Evolutionary conservation across 1,140 invertebrate species (phyloP).

Genomic region (Trachymyrmex cornetzi): DNA sequence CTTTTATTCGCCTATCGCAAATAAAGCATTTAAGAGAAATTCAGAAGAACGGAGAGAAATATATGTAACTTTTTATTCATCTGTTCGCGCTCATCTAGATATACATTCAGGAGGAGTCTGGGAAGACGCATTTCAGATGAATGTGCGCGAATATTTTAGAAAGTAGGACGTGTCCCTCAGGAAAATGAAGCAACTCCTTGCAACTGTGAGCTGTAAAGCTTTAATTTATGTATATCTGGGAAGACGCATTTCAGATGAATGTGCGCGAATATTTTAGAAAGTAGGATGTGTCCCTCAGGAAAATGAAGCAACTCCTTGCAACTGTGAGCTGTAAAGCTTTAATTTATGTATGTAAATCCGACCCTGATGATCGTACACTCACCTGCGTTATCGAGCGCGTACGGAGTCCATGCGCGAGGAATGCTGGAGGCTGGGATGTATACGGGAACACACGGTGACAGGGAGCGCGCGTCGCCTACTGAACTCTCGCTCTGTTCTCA

Average conservation of each 20-base stretch:
- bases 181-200: neutral
- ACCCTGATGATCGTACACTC: constrained; percentile 42
- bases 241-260: neutral
- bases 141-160: neutral
- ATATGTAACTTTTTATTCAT: neutral
- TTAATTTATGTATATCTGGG: neutral
- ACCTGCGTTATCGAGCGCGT: constrained; percentile 50
- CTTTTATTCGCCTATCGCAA: neutral
- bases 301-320: neutral
- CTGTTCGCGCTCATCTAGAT: neutral
- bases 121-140: neutral
- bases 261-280: neutral
- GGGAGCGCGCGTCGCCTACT: constrained; percentile 76
- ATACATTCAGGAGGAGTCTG: neutral
- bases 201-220: neutral
- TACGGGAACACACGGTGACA: constrained; percentile 57
- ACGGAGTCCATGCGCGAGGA: constrained; percentile 31
- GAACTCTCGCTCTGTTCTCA: constrained; percentile 67
- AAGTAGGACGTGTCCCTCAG: neutral
- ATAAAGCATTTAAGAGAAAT: neutral
- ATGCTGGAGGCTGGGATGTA: neutral
- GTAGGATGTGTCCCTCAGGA: neutral
- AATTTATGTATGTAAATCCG: constrained; percentile 23
- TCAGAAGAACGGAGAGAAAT: neutral
- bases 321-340: neutral